Evolutionary conservation across 2,888 invertebrate species (phyloP), one percentile per base, ranked within the genome.

Genomic region (Mythimna loreyi): DNA sequence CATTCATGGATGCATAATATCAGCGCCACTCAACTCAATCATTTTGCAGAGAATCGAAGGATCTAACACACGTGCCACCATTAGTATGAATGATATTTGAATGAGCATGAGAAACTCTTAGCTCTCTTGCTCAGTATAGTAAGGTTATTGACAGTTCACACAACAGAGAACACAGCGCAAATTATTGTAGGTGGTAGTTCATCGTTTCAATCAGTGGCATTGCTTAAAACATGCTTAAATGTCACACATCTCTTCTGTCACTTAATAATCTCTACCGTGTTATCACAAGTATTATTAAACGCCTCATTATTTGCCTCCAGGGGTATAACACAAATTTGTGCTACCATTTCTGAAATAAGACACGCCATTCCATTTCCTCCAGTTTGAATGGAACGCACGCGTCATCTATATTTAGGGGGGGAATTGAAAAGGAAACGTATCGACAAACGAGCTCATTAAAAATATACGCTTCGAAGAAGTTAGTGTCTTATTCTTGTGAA

Each of bases 371-470:
- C 16, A 50, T 66, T 71, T 52, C 33, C 56, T 62, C 28, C 9
- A 13, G 33, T 59, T 64, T 67, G 40, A 70, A 75, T 57, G 25
- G 28, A 62, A 70, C 49, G 45, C 43, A 52, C 25, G 45, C 63
- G 55, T 69, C 66, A 78, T 68, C 63, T 59, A 50, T 63, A 80
- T 78, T 81, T 67, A 73, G 58, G 61, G 67, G 25, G 63, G 59
- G 57, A 68, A 81, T 80, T 78, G 65, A 66, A 80, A 65, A 74
- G 65, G 69, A 67, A 65, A 60, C 59, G 64, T 74, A 65, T 83
- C 79, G 71, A 67, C 84, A 77, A 80, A 76, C 69, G 79, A 72
- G 81, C 86, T 89, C 87, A 87, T 89, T 89, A 90, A 88, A 89
- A 88, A 82, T 73, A 74, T 81, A 83, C 82, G 84, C 86, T 85